Evolutionary conservation across 2,888 invertebrate species (phyloP).

Genomic region (Meiosimyza decipiens): DNA sequence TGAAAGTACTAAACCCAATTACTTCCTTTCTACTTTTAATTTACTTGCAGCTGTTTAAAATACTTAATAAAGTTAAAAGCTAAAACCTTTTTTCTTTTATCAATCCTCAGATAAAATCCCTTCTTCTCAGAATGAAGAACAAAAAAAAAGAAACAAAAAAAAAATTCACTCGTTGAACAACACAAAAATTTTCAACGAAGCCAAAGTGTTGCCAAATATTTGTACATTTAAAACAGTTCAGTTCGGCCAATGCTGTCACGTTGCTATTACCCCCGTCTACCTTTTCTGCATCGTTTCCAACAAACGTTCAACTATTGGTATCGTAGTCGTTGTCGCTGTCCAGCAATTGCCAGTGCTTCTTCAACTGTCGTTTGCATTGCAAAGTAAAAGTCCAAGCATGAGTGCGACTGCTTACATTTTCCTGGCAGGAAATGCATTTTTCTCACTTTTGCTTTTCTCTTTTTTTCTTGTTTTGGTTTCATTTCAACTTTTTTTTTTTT

Average conservation of each 20-base stretch:
- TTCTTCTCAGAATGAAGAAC: neutral
- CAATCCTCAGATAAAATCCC: constrained; percentile 1
- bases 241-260: no score
- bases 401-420: constrained; percentile 54
- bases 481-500: constrained; percentile 28
- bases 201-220: constrained; percentile 35
- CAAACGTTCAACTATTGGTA: no score
- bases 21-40: constrained; percentile 2
- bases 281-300: no score
- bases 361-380: constrained; percentile 46
- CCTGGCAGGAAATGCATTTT: constrained; percentile 61
- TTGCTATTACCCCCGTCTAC: no score
- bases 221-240: constrained; percentile 25
- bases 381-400: constrained; percentile 50
- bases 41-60: neutral
- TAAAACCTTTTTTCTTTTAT: constrained; percentile 1
- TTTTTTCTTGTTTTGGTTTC: constrained; percentile 40
- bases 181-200: constrained; percentile 7
- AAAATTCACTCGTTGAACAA: neutral
- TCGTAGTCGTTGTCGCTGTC: neutral
- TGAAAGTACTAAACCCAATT: neutral
- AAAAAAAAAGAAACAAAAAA: neutral
- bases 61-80: constrained; percentile 32
- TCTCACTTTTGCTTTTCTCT: constrained; percentile 56
- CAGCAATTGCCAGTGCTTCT: constrained; percentile 33